Conservation (phyloP, 2,888 invertebrate genomes). For the Ochropacha duplaris region DNA sequence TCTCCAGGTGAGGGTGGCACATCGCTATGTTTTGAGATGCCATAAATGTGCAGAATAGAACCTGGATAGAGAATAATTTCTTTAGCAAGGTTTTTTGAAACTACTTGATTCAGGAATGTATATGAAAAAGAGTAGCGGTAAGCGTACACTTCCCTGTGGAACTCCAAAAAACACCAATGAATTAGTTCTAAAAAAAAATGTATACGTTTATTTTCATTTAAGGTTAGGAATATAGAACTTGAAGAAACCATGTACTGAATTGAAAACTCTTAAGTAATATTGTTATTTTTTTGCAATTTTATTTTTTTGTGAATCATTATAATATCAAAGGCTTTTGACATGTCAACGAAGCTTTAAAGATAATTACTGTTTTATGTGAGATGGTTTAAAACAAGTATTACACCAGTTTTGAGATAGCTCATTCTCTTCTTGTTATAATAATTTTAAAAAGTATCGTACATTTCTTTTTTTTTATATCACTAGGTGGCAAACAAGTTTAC, state of each 20-base stretch:
- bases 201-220: neutral
- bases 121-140: neutral
- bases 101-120: neutral
- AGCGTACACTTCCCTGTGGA: neutral
- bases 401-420: too few relatives aligned
- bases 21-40: conserved; percentile 90
- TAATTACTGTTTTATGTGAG: too few relatives aligned
- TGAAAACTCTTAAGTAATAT: neutral
- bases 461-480: too few relatives aligned
- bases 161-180: neutral
- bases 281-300: neutral
- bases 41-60: conserved; percentile 89
- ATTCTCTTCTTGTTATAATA: too few relatives aligned
- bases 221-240: neutral
- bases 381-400: too few relatives aligned
- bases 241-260: neutral
- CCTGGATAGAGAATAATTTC: conserved; percentile 54
- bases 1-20: conserved; percentile 88
- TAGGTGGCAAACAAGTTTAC: too few relatives aligned
- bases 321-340: neutral
- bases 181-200: neutral
- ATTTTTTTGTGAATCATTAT: too few relatives aligned
- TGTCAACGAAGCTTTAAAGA: neutral
- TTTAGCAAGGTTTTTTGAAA: neutral
- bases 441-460: too few relatives aligned